Base-by-base conservation (phyloP, 2,797 vertebrate species). In the Danio kyathit region DNA sequence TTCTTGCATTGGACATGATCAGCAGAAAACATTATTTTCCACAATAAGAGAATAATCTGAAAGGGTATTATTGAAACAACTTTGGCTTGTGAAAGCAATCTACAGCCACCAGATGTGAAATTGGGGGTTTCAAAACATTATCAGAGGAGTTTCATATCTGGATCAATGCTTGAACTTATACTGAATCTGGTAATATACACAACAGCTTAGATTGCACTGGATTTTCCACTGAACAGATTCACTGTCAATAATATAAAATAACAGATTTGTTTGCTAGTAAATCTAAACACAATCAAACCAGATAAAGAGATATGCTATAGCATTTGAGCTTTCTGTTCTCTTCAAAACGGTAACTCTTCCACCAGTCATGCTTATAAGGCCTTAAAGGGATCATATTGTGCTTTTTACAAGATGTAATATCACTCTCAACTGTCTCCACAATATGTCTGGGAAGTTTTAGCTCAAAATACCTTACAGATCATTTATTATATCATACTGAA, bases 1-100 rank as follows among this genome's bases (percentile, higher is more conserved):
- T 52, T 79, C 73, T 82, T 76, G 80, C 82, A 79, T 80, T 86
- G 76, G 59, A 61, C 13, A 46, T 17, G 56, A 52, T 21, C 79
- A 65, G 67, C 46, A 76, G 77, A 76, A 80, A 80, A 80, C 54
- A 66, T 60, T 43, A 54, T 29, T 1, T 29, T 29, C 21, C 44
- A 29, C 29, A 49, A 52, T 61, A 79, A 41, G 63, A 46, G 46
- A 21, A 49, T 14, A 74, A 10, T 60, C 71, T 61, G 13, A 73
- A 61, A 83, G 21, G 56, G 65, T 59, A 79, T n/a, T 82, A 67
- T 48, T 61, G 64, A 72, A 57, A 69, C 72, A 70, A 65, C 85
- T 84, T 86, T 84, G 82, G 76, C 82, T 74, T 74, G 71, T 38
- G 69, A 14, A 49, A 16, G 54, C 61, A 51, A 59, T 13, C 38